Evolutionary conservation across 1,140 invertebrate species (phyloP).

Genomic region (Caenorhabditis brenneri): DNA sequence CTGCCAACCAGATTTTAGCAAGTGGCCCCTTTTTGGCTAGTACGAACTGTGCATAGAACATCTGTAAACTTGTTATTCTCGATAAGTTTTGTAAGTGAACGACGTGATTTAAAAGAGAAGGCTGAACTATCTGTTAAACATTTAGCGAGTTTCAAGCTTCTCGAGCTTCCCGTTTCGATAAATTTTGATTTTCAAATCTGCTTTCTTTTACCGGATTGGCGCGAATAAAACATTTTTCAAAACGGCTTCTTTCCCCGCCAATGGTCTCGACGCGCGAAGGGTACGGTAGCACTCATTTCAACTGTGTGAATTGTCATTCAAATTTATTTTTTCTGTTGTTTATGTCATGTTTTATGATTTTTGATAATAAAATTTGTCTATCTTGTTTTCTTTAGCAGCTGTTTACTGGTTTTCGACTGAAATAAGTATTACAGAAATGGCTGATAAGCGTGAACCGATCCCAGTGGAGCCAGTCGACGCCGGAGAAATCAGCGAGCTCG

Average conservation of each 20-base stretch:
- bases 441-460: slow-evolving; percentile 44
- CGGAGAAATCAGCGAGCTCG: slow-evolving; percentile 24
- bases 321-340: not conserved
- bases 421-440: not conserved
- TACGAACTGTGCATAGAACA: slow-evolving; percentile 71
- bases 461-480: slow-evolving; percentile 46
- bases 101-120: not conserved
- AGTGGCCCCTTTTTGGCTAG: slow-evolving; percentile 70
- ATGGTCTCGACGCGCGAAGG: not conserved
- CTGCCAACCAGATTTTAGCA: slow-evolving; percentile 84
- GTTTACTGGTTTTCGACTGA: too few species aligned
- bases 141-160: too few species aligned
- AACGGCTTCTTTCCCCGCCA: not conserved
- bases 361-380: too few species aligned
- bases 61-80: slow-evolving; percentile 55
- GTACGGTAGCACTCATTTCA: slow-evolving; percentile 13
- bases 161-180: too few species aligned
- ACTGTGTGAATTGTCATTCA: slow-evolving; percentile 18
- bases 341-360: not conserved
- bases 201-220: not conserved
- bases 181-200: not conserved
- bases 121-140: too few species aligned
- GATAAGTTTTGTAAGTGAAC: not conserved
- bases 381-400: too few species aligned
- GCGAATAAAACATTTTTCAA: not conserved